These are phyloP conservation scores for Tachyglossus aculeatus DNA, from an alignment of 2,797 vertebrate species.

Conservation along the genomic window DNA sequence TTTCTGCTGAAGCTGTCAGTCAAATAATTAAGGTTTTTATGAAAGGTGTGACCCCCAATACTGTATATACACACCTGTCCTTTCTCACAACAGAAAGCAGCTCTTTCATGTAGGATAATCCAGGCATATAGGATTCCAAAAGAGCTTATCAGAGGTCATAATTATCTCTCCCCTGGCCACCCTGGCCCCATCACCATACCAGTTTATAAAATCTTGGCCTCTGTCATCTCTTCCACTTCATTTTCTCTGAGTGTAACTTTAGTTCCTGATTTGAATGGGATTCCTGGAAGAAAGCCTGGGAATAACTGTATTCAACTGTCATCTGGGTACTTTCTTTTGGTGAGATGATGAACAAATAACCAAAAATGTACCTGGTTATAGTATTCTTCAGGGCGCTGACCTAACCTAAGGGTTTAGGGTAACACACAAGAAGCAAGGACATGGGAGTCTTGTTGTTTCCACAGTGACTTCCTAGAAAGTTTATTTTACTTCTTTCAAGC, in stretches of 20 bases:
- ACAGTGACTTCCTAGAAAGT: no score
- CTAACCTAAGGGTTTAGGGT: no score
- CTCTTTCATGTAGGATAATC: constrained; percentile 61
- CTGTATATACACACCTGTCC: constrained; percentile 58
- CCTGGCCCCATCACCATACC: constrained; percentile 12
- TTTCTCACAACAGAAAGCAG: constrained; percentile 54
- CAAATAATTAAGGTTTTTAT: constrained; percentile 14
- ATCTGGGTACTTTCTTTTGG: neutral
- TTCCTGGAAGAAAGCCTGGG: constrained; percentile 28
- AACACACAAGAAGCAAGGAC: no score
- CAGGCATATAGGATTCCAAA: constrained; percentile 57
- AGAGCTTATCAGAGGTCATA: constrained; percentile 54
- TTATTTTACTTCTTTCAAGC: no score
- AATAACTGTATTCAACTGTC: constrained; percentile 7
- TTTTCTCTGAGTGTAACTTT: constrained; percentile 16
- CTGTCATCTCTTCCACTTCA: constrained; percentile 2
- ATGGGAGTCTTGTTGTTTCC: no score
- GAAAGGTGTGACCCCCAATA: constrained; percentile 43
- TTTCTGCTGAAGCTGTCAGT: constrained; percentile 47
- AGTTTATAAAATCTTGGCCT: constrained; percentile 28
- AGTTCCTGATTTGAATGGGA: constrained; percentile 34
- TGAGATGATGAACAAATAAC: no score
- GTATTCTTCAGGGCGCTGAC: no score
- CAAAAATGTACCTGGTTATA: no score
- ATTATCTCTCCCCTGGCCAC: no score